Base-by-base conservation (phyloP, 2,797 vertebrate species). In the Cossypha dichroa region DNA sequence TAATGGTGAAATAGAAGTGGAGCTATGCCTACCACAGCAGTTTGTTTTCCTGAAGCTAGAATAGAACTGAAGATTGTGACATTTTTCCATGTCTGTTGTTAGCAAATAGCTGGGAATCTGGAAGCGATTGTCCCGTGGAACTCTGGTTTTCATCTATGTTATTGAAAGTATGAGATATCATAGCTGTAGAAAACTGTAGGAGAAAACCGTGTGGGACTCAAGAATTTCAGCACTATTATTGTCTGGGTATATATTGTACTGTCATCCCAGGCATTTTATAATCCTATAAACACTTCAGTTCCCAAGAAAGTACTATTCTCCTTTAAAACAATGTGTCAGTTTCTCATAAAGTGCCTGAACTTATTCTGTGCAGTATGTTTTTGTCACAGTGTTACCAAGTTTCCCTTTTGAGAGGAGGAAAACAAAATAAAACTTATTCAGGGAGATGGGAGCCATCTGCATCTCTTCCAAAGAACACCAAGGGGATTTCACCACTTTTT, bases 401-500 rank as follows among this genome's bases (percentile, higher is more conserved):
- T 92, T 88, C 66, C 36, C 49, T 56, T 89, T 34, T 48, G 62
- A 89, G 51, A 67, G 52, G 6, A 90, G 62, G 40, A 67, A 87
- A 82, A 66, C 62, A 89, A 91, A 88, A 79, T 55, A 63, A 89
- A 92, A 66, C 26, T 91, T 69, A 84, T 18, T 82, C 29, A 58
- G 70, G 54, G 84, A 85, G 51, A 60, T 58, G 62, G 58, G 54
- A 89, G 12, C 91, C 91, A 87, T 95, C 91, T 94, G 91, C 5
- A 28, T n/a, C 29, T 68, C 34, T 82, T 91, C 55, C 49, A 29
- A 23, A 73, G 63, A 89, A 41, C 63, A 68, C 70, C 78, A 17
- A 28, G 21, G 91, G 90, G 81, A 85, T 87, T 95, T 93, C n/a
- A 78, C 25, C 83, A 36, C 52, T 70, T 46, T 14, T 54, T 79